Evolutionary conservation across 2,797 vertebrate species (phyloP).

Genomic region (Hylomyscus alleni): DNA sequence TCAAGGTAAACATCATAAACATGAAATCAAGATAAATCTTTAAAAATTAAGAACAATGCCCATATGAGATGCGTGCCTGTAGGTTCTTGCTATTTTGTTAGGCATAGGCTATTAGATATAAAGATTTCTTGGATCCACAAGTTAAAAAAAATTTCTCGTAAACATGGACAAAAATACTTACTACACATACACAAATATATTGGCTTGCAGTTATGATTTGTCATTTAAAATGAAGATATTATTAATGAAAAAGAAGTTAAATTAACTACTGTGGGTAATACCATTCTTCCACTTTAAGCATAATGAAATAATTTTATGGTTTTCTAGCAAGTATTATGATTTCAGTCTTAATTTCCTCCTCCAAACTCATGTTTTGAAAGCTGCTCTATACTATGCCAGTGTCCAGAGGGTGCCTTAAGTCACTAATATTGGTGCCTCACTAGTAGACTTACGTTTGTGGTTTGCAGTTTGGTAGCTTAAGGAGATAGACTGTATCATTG

Average conservation of each 20-base stretch:
- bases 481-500: neutral
- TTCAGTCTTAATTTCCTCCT: neutral
- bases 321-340: neutral
- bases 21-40: neutral
- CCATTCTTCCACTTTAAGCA: neutral
- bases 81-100: neutral
- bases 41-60: neutral
- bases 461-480: neutral
- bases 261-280: neutral
- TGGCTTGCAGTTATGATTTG: neutral
- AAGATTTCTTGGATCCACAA: neutral
- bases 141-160: neutral
- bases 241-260: neutral
- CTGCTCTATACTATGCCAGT: neutral
- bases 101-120: neutral
- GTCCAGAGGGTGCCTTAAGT: neutral
- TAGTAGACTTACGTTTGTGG: neutral
- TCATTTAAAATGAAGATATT: slow-evolving; percentile 20
- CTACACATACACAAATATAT: neutral
- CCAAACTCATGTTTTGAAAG: neutral
- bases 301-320: neutral
- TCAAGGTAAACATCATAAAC: neutral
- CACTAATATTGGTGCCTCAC: neutral
- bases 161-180: neutral
- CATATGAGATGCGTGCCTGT: neutral